Percentiles rank a stretch among this genome's conserved stretches.
Evolutionary conservation across 2,797 vertebrate species (phyloP).

Genomic region (Chrysocyon brachyurus): DNA sequence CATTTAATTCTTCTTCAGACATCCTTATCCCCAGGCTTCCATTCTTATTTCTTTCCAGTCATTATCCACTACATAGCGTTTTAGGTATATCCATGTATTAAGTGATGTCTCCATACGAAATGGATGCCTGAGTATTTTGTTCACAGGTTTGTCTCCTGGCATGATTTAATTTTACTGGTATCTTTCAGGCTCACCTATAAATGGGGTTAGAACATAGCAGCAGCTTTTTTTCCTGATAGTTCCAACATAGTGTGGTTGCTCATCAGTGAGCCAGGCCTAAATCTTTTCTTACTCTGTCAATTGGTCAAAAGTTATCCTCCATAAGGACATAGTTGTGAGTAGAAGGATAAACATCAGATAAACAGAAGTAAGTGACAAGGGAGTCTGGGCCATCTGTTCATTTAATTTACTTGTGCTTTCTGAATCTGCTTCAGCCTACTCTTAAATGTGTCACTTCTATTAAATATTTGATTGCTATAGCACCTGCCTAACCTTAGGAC

Average conservation of each 20-base stretch:
- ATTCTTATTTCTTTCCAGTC: background rate
- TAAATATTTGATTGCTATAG: slow-evolving; percentile 57
- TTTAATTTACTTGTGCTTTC: slow-evolving; percentile 74
- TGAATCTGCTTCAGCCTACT: slow-evolving; percentile 74
- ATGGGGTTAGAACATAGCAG: background rate
- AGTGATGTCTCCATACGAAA: background rate
- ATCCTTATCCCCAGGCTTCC: background rate
- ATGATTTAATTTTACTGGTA: background rate
- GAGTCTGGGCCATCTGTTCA: slow-evolving; percentile 72
- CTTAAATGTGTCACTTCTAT: slow-evolving; percentile 69
- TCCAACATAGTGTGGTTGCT: background rate
- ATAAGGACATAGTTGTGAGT: slow-evolving; percentile 71
- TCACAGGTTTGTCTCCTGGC: background rate
- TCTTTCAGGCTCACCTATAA: background rate
- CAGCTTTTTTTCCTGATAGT: background rate
- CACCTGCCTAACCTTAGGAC: slow-evolving; percentile 68
- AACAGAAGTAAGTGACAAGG: slow-evolving; percentile 76
- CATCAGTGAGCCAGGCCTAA: slow-evolving; percentile 14
- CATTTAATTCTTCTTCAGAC: background rate
- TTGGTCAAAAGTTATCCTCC: slow-evolving; percentile 69
- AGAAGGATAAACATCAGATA: slow-evolving; percentile 70
- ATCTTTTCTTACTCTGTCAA: slow-evolving; percentile 38
- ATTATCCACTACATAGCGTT: background rate
- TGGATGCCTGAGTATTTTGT: background rate
- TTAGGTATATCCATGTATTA: background rate